Conservation (phyloP, 2,797 vertebrate genomes). For the Phataginus tricuspis region DNA sequence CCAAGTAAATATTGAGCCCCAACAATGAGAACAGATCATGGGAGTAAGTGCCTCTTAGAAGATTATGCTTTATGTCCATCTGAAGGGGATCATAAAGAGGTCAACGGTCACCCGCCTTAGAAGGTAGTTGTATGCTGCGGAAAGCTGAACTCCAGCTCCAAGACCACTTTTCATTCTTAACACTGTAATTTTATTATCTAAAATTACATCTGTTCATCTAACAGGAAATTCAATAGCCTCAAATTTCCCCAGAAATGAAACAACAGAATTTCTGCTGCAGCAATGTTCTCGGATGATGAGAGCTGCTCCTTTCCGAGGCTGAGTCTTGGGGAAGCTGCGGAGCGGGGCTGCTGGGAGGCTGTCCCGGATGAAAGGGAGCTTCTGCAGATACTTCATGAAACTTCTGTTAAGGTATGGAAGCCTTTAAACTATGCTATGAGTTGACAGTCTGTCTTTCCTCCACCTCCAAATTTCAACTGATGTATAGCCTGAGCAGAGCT, state of each 20-base stretch:
- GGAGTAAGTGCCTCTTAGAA: not conserved
- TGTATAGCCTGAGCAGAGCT: constrained; percentile 24
- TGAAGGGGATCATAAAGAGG: not conserved
- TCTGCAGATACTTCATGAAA: not conserved
- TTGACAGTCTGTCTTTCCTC: constrained; percentile 47
- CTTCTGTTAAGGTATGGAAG: constrained; percentile 13
- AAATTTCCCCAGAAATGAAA: not conserved
- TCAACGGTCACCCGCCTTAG: rapidly evolving
- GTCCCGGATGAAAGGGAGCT: not conserved
- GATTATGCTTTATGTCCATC: not conserved
- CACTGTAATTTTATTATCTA: not conserved
- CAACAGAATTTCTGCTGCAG: not conserved
- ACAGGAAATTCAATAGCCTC: not conserved
- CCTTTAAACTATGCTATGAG: constrained; percentile 17
- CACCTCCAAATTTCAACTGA: constrained; percentile 51
- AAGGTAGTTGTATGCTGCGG: not conserved
- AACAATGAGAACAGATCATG: not conserved
- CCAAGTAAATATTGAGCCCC: not conserved
- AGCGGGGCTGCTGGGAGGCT: not conserved
- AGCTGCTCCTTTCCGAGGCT: not conserved
- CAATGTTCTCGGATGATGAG: not conserved
- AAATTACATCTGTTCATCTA: not conserved
- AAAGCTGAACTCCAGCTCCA: not conserved
- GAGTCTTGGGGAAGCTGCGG: rapidly evolving
- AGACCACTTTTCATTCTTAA: not conserved